Evolutionary conservation across 2,113 vertebrate genomes (phyloP).

Genomic region (Corvus hawaiiensis): DNA sequence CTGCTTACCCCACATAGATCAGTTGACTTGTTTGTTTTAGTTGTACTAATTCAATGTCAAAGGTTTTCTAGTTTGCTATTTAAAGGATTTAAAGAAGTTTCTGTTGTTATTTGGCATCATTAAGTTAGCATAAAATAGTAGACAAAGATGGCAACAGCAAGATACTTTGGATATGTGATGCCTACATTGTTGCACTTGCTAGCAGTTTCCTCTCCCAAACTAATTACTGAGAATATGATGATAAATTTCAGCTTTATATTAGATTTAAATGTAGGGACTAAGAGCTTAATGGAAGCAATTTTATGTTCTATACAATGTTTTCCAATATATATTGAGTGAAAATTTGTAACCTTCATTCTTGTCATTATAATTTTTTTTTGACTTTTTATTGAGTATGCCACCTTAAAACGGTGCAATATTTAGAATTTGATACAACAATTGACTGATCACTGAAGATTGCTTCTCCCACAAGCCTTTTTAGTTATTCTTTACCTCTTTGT

Average conservation of each 20-base stretch:
- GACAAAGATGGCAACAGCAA: not conserved
- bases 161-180: not conserved
- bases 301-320: conserved; percentile 6
- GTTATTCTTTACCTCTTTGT: not conserved
- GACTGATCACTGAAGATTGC: not conserved
- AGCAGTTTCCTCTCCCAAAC: conserved; percentile 3
- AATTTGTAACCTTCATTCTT: conserved; percentile 20
- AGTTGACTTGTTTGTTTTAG: not conserved
- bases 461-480: not conserved
- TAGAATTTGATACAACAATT: conserved; percentile 17
- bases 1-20: not conserved
- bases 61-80: not conserved
- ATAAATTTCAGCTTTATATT: conserved; percentile 26
- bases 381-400: not conserved
- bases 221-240: conserved; percentile 13
- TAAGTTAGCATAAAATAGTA: conserved; percentile 23
- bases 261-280: conserved; percentile 27
- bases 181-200: not conserved
- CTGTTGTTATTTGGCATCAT: not conserved
- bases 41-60: not conserved
- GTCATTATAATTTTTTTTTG: not conserved
- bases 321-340: conserved; percentile 9
- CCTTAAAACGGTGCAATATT: conserved; percentile 1
- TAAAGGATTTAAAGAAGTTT: not conserved
- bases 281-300: conserved; percentile 25